Evolutionary conservation across 2,113 vertebrate species (phyloP).

Genomic region (Bettongia penicillata): DNA sequence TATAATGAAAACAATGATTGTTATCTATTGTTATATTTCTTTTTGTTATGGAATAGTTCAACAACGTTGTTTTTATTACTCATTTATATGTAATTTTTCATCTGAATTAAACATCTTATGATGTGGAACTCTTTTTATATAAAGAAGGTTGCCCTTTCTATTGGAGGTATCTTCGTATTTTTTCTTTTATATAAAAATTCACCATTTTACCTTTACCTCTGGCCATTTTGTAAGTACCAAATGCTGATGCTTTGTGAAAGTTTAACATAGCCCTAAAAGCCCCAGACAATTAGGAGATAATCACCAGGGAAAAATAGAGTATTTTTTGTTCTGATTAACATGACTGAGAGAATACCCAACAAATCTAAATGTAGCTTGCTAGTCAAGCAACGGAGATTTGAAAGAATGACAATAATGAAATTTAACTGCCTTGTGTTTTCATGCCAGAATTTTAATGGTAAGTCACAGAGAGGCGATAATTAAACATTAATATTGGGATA

Average conservation of each 20-base stretch:
- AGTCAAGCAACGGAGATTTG: constrained; percentile 47
- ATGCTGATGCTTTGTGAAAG: not conserved
- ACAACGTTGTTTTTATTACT: not conserved
- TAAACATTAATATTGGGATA: constrained; percentile 37
- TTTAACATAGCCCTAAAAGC: not conserved
- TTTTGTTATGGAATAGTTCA: constrained; percentile 10
- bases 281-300: not conserved
- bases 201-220: not conserved
- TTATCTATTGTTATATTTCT: not conserved
- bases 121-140: not conserved
- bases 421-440: constrained; percentile 37
- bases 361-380: constrained; percentile 21
- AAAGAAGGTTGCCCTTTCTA: not conserved
- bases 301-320: not conserved
- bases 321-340: not conserved
- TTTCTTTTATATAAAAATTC: not conserved
- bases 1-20: not conserved
- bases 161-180: not conserved
- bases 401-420: constrained; percentile 15
- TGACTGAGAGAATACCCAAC: not conserved
- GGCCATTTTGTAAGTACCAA: not conserved
- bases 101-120: not conserved
- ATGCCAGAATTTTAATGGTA: constrained; percentile 24
- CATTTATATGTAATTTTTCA: constrained; percentile 5
- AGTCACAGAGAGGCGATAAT: not conserved